Evolutionary conservation across 2,797 vertebrate species (phyloP), one percentile per base, ranked within the genome.

Genomic region (Cephalopachus bancanus): DNA sequence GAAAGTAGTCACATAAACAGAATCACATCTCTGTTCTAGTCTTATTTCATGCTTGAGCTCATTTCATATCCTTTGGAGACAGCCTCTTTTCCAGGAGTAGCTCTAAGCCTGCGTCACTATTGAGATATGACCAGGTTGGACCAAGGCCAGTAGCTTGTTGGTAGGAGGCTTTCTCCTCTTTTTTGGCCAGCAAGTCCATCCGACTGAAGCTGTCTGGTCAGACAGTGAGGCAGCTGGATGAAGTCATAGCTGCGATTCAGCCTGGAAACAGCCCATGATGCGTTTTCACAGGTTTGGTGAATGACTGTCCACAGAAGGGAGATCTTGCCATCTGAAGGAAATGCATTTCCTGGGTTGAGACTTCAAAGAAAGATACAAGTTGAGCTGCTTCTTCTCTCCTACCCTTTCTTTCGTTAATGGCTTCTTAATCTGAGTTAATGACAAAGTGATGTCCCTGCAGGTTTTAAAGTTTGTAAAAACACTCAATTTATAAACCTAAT

Each of bases 121-220:
- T 96, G 95, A 97, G 97, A 97, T 96, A 93, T 57, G 0, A 78
- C 83, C 51, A 59, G 28, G 44, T 93, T 98, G 98, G 98, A 88
- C 0, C 20, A 33, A 51, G 90, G 95, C 97, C 98, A 93, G 51
- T 5, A 26, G 80, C 92, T 83, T 91, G 91, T 98, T 98, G 83
- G 83, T 97, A 92, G 90, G 91, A 96, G 91, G n/a, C 60, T 60
- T 97, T 88, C 64, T 95, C 97, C 84, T 89, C 95, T 49, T 86
- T 30, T 92, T 93, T 79, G 76, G 53, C 72, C 88, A 93, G 75
- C 49, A 91, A 90, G 90, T 96, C 17, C 51, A 98, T 89, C 60
- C 15, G 3, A 24, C 24, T 93, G 94, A 92, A 28, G 11, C 87
- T 95, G 84, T 95, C 89, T 91, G 2, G 81, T 80, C 83, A 93